Percentiles rank a stretch among this genome's conserved stretches.
Conservation (phyloP, 2,888 invertebrate species). For the Rhagium mordax region DNA sequence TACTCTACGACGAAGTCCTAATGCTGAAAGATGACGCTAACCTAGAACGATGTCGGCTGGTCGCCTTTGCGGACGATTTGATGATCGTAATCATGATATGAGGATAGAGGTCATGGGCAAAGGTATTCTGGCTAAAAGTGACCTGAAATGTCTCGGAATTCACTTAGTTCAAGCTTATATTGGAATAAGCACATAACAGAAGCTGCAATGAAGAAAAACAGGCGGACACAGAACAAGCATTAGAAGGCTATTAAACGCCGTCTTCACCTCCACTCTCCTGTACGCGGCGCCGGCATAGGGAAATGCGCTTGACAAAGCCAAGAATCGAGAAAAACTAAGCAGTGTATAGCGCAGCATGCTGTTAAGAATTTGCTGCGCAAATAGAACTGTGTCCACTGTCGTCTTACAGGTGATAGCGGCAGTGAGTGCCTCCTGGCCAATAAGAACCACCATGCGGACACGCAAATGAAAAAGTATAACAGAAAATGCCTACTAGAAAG, state of each 20-base stretch:
- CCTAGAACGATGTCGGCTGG: not conserved
- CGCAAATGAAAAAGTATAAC: not conserved
- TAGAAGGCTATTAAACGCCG: not conserved
- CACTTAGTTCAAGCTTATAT: not conserved
- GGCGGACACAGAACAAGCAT: not conserved
- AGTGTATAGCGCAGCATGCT: not conserved
- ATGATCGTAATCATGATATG: not conserved
- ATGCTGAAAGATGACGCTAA: not conserved
- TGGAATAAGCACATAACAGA: not conserved
- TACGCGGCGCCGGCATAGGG: not conserved
- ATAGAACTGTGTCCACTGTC: not conserved
- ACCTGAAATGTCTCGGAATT: not conserved
- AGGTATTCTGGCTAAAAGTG: not conserved
- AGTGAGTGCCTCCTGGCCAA: not conserved
- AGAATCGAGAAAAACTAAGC: not conserved
- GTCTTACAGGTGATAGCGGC: not conserved
- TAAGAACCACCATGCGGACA: not conserved
- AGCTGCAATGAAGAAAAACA: not conserved
- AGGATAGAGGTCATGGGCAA: not conserved
- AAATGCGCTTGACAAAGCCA: not conserved
- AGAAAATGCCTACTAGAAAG: not conserved
- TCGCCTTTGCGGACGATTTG: not conserved
- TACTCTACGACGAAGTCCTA: not conserved
- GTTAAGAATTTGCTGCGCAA: not conserved
- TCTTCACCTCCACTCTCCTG: not conserved